A percentile compares a stretch with the other conserved stretches of the same genome.
Conservation (phyloP, 1,140 invertebrate species). For the Solenopsis fugax region DNA sequence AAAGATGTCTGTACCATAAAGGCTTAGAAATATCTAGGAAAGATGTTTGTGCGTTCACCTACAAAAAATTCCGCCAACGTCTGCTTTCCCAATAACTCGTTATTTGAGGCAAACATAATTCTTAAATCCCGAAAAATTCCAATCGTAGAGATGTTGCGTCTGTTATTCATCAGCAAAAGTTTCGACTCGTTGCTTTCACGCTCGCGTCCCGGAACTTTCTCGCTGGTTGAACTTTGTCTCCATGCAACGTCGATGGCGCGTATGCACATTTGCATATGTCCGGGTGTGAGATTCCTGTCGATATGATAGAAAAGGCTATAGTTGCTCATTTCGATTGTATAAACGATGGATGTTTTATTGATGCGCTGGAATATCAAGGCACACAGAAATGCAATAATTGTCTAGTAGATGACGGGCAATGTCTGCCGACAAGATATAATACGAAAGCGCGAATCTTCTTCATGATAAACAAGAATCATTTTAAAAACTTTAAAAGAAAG, state of each 20-base stretch:
- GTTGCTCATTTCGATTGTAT: conserved; percentile 36
- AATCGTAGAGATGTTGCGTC: conserved; percentile 14
- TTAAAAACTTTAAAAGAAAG: background rate
- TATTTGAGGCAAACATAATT: background rate
- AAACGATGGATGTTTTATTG: conserved; percentile 59
- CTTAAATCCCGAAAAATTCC: background rate
- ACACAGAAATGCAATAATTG: conserved; percentile 63
- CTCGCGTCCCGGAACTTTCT: conserved; percentile 62
- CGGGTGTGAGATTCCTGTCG: conserved; percentile 47
- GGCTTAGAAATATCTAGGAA: background rate
- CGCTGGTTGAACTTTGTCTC: conserved; percentile 62
- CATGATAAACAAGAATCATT: background rate
- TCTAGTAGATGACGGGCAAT: conserved; percentile 35
- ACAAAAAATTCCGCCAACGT: background rate
- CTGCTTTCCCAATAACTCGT: background rate
- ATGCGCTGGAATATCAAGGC: background rate
- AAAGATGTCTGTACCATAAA: too few species aligned
- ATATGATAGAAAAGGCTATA: conserved; percentile 4
- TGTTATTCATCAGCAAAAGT: conserved; percentile 7
- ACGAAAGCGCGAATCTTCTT: conserved; percentile 26
- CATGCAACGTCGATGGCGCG: background rate
- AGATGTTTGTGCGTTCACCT: background rate
- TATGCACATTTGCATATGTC: conserved; percentile 27
- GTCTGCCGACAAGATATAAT: background rate
- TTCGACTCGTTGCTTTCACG: conserved; percentile 44